These are phyloP conservation scores for Corythornis leucogaster DNA, from an alignment of 2,797 vertebrate genomes.

Conservation along the genomic window DNA sequence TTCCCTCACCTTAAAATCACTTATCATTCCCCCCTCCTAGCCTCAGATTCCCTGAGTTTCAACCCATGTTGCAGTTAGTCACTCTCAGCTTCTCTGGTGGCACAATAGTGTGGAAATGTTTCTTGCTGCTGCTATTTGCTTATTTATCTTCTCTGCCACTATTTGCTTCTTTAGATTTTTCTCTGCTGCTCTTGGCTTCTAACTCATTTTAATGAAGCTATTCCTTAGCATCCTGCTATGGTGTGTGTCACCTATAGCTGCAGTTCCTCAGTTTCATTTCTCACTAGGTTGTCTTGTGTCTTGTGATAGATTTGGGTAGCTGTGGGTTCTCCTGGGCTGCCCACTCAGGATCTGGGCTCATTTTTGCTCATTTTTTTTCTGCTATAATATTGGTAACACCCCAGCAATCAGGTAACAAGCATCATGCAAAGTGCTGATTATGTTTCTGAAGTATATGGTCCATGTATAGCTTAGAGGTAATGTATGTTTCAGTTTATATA, in stretches of 20 bases:
- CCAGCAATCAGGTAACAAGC: neutral
- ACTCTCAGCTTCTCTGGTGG: neutral
- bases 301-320: neutral
- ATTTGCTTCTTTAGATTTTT: neutral
- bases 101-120: neutral
- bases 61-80: neutral
- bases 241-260: neutral
- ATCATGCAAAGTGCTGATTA: neutral
- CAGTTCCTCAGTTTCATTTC: neutral
- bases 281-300: neutral
- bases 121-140: neutral
- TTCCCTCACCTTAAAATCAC: neutral
- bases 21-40: neutral
- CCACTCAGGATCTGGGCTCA: neutral
- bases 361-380: neutral
- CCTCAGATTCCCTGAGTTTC: neutral
- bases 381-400: neutral
- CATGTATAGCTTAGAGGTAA: neutral
- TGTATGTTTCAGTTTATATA: neutral
- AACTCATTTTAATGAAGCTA: neutral
- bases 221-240: neutral
- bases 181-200: neutral
- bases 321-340: neutral
- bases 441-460: neutral
- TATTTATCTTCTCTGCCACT: neutral